Percentiles rank a stretch among this genome's conserved stretches.
These are phyloP conservation scores for Apamea monoglypha DNA, from an alignment of 2,888 invertebrate species.

Conservation along the genomic window DNA sequence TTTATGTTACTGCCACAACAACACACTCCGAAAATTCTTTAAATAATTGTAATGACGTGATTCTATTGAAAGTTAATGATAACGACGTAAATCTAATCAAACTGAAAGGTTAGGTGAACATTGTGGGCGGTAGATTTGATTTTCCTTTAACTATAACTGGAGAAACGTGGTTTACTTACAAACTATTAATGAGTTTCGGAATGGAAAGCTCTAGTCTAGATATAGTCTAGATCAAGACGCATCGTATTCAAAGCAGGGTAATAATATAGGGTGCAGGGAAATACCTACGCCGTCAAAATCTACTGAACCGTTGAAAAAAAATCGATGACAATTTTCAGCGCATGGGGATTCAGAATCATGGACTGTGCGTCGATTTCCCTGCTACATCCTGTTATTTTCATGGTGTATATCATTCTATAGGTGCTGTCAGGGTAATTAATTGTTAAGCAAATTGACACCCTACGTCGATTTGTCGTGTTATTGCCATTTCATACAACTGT, in stretches of 20 bases:
- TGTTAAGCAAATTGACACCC: not conserved
- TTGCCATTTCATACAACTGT: not conserved
- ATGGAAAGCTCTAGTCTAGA: no score
- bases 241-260: not conserved
- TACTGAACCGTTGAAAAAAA: not conserved
- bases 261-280: no score
- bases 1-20: slow-evolving; percentile 63
- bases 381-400: no score
- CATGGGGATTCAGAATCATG: not conserved
- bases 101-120: slow-evolving; percentile 1
- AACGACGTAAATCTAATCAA: slow-evolving; percentile 17
- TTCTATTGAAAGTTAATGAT: not conserved
- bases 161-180: not conserved
- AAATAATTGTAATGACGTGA: slow-evolving; percentile 52
- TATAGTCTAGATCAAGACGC: not conserved
- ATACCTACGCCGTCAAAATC: not conserved
- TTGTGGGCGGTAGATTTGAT: slow-evolving; percentile 11
- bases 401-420: not conserved
- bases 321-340: not conserved
- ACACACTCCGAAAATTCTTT: slow-evolving; percentile 51
- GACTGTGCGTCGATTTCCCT: no score
- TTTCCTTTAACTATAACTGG: no score
- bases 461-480: not conserved
- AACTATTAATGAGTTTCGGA: not conserved
- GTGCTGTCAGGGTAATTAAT: not conserved